phyloP scores from a whole-genome alignment of 2,888 invertebrate genomes.

The Chrysolina haemoptera region DNA sequence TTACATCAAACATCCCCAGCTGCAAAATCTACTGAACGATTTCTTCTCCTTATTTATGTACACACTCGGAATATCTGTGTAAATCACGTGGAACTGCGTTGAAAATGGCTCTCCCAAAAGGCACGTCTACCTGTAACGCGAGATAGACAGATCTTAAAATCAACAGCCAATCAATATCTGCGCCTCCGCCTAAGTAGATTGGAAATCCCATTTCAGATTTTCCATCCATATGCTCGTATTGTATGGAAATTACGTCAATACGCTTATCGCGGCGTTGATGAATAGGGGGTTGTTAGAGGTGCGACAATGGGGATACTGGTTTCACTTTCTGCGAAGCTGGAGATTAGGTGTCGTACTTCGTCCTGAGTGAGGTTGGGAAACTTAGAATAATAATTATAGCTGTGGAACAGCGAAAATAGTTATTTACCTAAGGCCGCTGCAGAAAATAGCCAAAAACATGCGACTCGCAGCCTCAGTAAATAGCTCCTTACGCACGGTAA shows the following conservation, averaged over 20 bases:
- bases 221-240: constrained; percentile 34
- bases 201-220: constrained; percentile 37
- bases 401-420: no score
- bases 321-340: not conserved
- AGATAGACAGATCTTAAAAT: constrained; percentile 32
- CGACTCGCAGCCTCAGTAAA: no score
- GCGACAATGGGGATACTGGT: not conserved
- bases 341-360: no score
- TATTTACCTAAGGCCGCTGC: no score
- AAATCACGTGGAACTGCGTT: constrained; percentile 12
- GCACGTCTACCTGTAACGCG: not conserved
- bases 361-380: no score
- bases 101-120: constrained; percentile 29
- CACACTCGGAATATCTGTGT: not conserved
- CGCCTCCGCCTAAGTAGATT: constrained; percentile 39
- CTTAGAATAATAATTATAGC: no score
- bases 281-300: constrained; percentile 5
- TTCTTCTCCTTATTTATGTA: not conserved
- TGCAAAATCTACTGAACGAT: not conserved
- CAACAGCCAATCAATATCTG: constrained; percentile 36
- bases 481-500: no score
- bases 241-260: constrained; percentile 12
- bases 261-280: not conserved
- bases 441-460: no score
- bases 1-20: not conserved